Evolutionary conservation across 2,113 vertebrate species (phyloP).

Genomic region (Nyctereutes procyonoides): DNA sequence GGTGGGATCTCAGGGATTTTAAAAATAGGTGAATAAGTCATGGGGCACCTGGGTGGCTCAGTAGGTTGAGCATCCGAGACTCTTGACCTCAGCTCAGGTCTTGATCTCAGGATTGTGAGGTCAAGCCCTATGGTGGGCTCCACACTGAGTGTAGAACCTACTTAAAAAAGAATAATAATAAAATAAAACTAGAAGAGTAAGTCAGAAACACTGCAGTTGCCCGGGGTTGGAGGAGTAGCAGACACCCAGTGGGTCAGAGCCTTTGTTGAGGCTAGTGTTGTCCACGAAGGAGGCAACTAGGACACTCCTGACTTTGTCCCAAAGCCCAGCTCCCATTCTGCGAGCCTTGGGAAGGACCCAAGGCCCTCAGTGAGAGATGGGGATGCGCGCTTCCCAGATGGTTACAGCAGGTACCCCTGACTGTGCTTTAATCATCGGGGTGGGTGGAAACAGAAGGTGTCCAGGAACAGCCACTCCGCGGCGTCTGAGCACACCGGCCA

Average conservation of each 20-base stretch:
- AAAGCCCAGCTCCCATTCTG: not conserved
- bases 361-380: not conserved
- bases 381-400: not conserved
- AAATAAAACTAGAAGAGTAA: not conserved
- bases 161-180: not conserved
- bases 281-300: not conserved
- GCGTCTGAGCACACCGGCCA: not conserved
- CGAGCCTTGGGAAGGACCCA: not conserved
- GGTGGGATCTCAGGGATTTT: not conserved
- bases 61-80: not conserved
- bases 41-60: not conserved
- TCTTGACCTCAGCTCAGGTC: not conserved
- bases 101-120: not conserved
- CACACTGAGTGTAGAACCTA: not conserved
- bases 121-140: not conserved
- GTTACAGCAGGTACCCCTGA: not conserved
- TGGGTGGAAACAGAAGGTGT: not conserved
- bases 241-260: not conserved
- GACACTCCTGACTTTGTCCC: not conserved
- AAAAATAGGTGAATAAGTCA: not conserved
- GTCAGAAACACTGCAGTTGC: not conserved
- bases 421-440: not conserved
- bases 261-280: not conserved
- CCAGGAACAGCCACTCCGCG: not conserved
- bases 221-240: not conserved